Evolutionary conservation across 2,113 vertebrate species (phyloP), one percentile per base, ranked within the genome.

Genomic region (Anguilla rostrata): DNA sequence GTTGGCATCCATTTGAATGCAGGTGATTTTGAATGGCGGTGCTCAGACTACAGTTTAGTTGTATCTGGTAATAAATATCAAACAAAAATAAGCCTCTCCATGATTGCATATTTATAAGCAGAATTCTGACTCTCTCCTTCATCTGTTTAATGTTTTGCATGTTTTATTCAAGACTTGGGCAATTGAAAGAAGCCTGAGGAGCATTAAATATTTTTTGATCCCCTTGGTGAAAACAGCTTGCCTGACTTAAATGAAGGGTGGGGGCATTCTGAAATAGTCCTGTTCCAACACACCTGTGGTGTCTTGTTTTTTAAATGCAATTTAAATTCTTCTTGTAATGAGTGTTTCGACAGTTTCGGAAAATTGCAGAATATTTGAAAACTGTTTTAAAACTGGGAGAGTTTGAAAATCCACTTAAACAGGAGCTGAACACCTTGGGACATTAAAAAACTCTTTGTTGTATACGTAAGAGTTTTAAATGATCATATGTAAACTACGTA

Each of bases 81-180:
- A 88, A 89, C 85, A 60, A 43, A 56, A 7, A 49, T 46, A 82
- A 78, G 12, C 29, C 6, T 39, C 60, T n/a, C 39, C 53, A 66
- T 34, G 29, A 39, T 82, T 85, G 80, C 80, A 88, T 88, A 84
- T 88, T 83, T 89, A 89, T 89, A 78, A 53, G 41, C 29, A 79
- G 5, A 40, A 83, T 84, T 90, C 83, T 84, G 80, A 46, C 57
- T 85, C 40, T 85, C 40, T 56, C 29, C 20, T 84, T 43, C 81
- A 83, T 85, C 83, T 43, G 40, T 84, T 80, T 75, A 83, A 66
- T 83, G 56, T 63, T 86, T 81, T 43, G 12, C 56, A 88, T 89
- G 88, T 89, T 89, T 90, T 89, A 90, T 90, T 89, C 88, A 90
- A 75, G 34, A 82, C 40, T 34, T 81, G 18, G n/a, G 80, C 26